phyloP scores from a whole-genome alignment of 2,113 vertebrate species.

The Forbesichthys papilliferus region DNA sequence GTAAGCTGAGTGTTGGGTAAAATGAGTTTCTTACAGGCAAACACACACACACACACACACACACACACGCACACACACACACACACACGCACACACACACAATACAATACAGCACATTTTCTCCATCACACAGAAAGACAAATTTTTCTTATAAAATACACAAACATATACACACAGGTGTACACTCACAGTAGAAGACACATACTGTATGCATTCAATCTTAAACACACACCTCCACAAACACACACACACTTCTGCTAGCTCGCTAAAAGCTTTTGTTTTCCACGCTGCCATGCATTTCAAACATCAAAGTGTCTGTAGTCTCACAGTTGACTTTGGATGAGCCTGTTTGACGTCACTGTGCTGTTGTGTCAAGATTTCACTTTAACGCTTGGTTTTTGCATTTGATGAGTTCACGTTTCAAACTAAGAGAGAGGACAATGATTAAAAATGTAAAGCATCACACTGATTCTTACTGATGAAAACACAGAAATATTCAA shows the following conservation, averaged over 20 bases:
- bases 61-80: slow-evolving; percentile 38
- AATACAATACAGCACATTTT: slow-evolving; percentile 52
- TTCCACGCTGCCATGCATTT: slow-evolving; percentile 55
- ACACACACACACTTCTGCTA: slow-evolving; percentile 52
- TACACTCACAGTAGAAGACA: slow-evolving; percentile 25
- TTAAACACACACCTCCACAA: slow-evolving; percentile 8
- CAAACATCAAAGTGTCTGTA: slow-evolving; percentile 64
- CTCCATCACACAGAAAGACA: slow-evolving; percentile 34
- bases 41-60: slow-evolving; percentile 46
- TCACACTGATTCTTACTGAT: slow-evolving; percentile 17
- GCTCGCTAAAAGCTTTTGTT: slow-evolving; percentile 53
- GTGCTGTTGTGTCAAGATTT: slow-evolving; percentile 69
- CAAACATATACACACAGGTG: background rate
- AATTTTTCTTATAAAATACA: slow-evolving; percentile 7
- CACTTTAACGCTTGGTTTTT: slow-evolving; percentile 62
- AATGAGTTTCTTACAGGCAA: slow-evolving; percentile 67
- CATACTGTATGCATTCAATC: slow-evolving; percentile 25
- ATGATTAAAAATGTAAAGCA: slow-evolving; percentile 37
- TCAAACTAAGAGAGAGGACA: slow-evolving; percentile 36
- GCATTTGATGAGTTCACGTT: slow-evolving; percentile 56
- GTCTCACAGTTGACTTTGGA: slow-evolving; percentile 67
- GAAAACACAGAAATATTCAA: slow-evolving; percentile 44
- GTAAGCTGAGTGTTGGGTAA: slow-evolving; percentile 63
- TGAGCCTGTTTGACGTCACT: slow-evolving; percentile 66
- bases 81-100: slow-evolving; percentile 39